phyloP scores from a whole-genome alignment of 2,113 vertebrate genomes.

The Cercocebus atys region DNA sequence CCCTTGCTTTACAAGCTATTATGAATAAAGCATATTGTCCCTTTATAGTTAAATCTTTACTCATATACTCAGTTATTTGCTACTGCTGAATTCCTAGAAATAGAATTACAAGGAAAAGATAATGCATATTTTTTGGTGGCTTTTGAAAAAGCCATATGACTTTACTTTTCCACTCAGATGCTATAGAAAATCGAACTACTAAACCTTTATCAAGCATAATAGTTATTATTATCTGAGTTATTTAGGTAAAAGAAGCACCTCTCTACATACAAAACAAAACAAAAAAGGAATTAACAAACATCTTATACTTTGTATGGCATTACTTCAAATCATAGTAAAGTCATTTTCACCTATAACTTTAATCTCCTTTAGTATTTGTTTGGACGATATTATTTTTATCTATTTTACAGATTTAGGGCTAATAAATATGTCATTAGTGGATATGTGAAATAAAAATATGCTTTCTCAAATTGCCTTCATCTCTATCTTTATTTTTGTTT shows the following conservation, averaged over 20 bases:
- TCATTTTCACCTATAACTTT: neutral
- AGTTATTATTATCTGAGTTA: neutral
- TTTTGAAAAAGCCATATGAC: neutral
- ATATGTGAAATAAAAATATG: rapidly evolving
- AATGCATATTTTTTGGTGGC: neutral
- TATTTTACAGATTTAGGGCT: neutral
- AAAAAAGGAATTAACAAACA: neutral
- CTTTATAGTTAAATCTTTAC: neutral
- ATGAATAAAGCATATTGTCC: neutral
- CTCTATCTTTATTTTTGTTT: neutral
- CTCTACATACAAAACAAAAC: neutral
- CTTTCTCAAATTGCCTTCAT: neutral
- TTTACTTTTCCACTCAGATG: neutral
- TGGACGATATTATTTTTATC: neutral
- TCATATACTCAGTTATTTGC: neutral
- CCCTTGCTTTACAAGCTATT: neutral
- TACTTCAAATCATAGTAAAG: neutral
- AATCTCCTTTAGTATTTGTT: neutral
- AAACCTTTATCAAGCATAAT: neutral
- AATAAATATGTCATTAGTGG: neutral
- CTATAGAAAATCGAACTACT: neutral
- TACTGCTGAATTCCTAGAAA: neutral
- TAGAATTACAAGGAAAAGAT: neutral
- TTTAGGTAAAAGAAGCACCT: neutral
- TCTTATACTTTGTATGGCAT: neutral